Percentiles rank a stretch among this genome's conserved stretches.
These are phyloP conservation scores for Poeciliopsis infans DNA, from an alignment of 2,797 vertebrate genomes.

Conservation along the genomic window DNA sequence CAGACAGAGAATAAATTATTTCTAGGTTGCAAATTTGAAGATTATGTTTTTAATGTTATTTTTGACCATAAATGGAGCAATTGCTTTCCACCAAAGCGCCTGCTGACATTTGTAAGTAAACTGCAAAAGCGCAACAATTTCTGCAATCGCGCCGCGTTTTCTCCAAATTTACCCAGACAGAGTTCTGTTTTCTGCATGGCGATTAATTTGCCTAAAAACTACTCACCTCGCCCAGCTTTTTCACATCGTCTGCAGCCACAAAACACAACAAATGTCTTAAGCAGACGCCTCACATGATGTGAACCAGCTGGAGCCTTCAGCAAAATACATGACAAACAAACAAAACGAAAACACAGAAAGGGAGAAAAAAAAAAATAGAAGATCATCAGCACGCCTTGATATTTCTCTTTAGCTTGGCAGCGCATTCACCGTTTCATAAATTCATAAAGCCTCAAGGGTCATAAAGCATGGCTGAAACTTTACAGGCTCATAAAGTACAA, in stretches of 20 bases:
- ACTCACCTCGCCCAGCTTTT: conserved; percentile 53
- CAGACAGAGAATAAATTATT: neutral
- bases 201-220: conserved; percentile 73
- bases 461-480: conserved; percentile 75
- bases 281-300: conserved; percentile 20
- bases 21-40: conserved; percentile 24
- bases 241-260: conserved; percentile 44
- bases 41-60: conserved; percentile 12
- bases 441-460: conserved; percentile 73
- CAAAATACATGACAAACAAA: conserved; percentile 40
- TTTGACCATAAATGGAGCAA: conserved; percentile 5
- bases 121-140: conserved; percentile 49
- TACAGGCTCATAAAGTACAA: conserved; percentile 78
- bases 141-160: conserved; percentile 48
- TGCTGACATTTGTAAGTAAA: conserved; percentile 51
- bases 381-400: conserved; percentile 24
- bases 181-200: conserved; percentile 49
- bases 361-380: neutral
- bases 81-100: conserved; percentile 15
- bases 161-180: conserved; percentile 45
- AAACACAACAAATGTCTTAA: conserved; percentile 27
- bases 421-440: conserved; percentile 62
- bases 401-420: conserved; percentile 66
- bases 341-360: too few relatives aligned
- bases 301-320: conserved; percentile 21